Evolutionary conservation across 1,140 invertebrate genomes (phyloP).

Genomic region (Zophobas morio): DNA sequence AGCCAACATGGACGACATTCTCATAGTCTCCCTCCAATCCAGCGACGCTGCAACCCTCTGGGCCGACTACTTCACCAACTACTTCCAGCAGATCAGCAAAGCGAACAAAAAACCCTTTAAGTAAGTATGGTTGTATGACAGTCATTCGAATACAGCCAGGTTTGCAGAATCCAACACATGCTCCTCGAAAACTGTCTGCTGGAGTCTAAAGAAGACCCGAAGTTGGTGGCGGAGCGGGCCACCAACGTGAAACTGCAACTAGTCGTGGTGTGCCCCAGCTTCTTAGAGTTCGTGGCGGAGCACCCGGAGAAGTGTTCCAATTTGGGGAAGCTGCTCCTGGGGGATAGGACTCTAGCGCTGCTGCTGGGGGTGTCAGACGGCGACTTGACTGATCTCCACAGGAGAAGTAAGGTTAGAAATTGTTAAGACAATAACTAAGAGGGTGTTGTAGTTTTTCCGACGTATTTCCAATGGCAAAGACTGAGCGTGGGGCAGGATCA

Average conservation of each 20-base stretch:
- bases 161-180: constrained; percentile 78
- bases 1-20: constrained; percentile 82
- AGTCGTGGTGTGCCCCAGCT: constrained; percentile 82
- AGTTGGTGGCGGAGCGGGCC: constrained; percentile 73
- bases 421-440: not conserved
- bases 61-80: constrained; percentile 85
- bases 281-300: constrained; percentile 76
- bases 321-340: constrained; percentile 75
- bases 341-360: constrained; percentile 83
- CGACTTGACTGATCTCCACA: constrained; percentile 75
- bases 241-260: constrained; percentile 81
- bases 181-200: constrained; percentile 80
- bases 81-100: constrained; percentile 86
- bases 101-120: constrained; percentile 66
- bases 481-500: constrained; percentile 82
- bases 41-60: constrained; percentile 82
- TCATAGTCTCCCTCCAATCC: constrained; percentile 82
- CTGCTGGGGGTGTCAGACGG: constrained; percentile 81
- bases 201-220: constrained; percentile 69
- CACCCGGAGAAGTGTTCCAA: constrained; percentile 70
- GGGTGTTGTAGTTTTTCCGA: constrained; percentile 73
- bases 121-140: constrained; percentile 54
- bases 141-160: constrained; percentile 17
- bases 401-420: constrained; percentile 66
- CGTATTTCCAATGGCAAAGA: constrained; percentile 83